Base-by-base conservation (phyloP, 2,113 vertebrate genomes). In the Atrichornis clamosus region DNA sequence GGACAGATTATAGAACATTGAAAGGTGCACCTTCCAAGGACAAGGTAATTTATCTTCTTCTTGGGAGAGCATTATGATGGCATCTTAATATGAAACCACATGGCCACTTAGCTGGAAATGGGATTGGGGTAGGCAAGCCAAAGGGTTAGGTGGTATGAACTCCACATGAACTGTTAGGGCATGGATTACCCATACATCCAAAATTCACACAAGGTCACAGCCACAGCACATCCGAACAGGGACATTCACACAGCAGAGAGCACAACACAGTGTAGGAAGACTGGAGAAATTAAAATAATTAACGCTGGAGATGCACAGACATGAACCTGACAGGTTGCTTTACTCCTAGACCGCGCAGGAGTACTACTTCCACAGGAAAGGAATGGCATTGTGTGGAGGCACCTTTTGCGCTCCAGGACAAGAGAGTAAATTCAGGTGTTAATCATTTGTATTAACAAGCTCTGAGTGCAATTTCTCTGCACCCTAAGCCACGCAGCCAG, bases 371-470 rank as follows among this genome's bases (percentile, higher is more conserved):
- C 75, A 82, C 67, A 92, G 85, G 75, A 88, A 90, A 82, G 46
- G 13, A 84, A 27, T 50, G 83, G 30, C 32, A 19, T 67, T 16
- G 22, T 39, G 37, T 20, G n/a, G 56, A 91, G 81, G 42, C 77
- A 89, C n/a, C 35, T 92, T 76, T 96, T 42, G 72, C 1, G 55
- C 92, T 94, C 35, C 83, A 59, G 90, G 90, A 92, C 94, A 93
- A 79, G 75, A 73, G 63, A 92, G 79, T 62, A 67, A 92, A 94
- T 41, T 90, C 90, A 88, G 68, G 85, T 92, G 79, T 88, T 96
- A 95, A 90, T 65, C n/a, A 88, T 95, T 94, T 89, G 80, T 93
- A 89, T 44, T 67, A 89, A 93, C 83, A 89, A 93, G 83, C 84
- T 80, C 84, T 9, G 44, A 56, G 49, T 53, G 80, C 56, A 59